phyloP scores from a whole-genome alignment of 2,888 invertebrate species.

The Neoaliturus tenellus region DNA sequence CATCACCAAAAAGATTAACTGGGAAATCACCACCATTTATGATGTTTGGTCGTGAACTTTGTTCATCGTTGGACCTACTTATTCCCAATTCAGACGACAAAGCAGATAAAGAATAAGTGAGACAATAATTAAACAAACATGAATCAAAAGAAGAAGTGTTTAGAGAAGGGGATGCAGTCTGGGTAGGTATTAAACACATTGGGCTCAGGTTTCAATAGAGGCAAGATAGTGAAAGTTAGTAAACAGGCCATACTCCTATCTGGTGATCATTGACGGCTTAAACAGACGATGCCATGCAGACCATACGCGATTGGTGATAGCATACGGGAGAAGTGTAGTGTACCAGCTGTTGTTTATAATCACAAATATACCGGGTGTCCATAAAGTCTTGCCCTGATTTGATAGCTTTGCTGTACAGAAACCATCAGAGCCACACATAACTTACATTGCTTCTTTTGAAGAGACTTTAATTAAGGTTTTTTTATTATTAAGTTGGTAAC shows the following conservation, averaged over 20 bases:
- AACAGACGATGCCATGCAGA: slow-evolving; percentile 47
- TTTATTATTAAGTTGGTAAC: too few relatives aligned
- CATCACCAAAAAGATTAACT: slow-evolving; percentile 60
- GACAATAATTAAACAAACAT: not conserved
- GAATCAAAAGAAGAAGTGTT: not conserved
- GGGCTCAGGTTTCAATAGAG: slow-evolving; percentile 4
- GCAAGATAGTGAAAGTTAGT: not conserved
- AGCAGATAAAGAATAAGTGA: not conserved
- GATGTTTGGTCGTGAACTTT: slow-evolving; percentile 62
- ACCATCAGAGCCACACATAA: too few relatives aligned
- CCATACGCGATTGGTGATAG: slow-evolving; percentile 26
- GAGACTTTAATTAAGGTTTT: too few relatives aligned
- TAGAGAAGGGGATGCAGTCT: not conserved
- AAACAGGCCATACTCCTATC: not conserved
- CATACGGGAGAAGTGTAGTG: not conserved
- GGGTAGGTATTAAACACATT: too few relatives aligned
- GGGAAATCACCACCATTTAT: slow-evolving; percentile 63
- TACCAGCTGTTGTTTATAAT: not conserved
- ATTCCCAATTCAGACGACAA: slow-evolving; percentile 23
- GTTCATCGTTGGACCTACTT: slow-evolving; percentile 62
- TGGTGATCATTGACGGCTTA: slow-evolving; percentile 29
- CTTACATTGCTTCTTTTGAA: too few relatives aligned
- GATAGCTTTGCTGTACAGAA: too few relatives aligned
- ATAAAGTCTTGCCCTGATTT: too few relatives aligned
- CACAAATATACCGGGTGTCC: too few relatives aligned